Percentiles rank a stretch among this genome's conserved stretches.
phyloP scores from a whole-genome alignment of 2,888 invertebrate species.

The Drosophila mulleri region DNA sequence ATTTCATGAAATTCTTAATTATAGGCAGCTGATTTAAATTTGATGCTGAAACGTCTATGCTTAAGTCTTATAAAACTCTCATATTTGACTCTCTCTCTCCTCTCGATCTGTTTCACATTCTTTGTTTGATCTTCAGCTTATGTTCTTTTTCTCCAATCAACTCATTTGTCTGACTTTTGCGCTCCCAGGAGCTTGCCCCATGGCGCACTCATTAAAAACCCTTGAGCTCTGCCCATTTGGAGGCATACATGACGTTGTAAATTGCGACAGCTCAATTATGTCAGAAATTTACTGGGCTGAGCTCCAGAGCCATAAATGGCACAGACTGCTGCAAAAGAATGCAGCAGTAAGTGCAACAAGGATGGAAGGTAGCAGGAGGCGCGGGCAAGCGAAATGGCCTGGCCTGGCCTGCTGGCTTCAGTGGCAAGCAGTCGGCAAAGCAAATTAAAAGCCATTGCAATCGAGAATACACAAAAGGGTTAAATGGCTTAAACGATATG shows the following conservation, averaged over 20 bases:
- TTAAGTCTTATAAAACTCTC: too few species aligned
- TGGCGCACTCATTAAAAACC: constrained; percentile 41
- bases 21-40: too few species aligned
- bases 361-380: background rate
- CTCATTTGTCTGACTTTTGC: constrained; percentile 1
- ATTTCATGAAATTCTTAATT: too few species aligned
- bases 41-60: too few species aligned
- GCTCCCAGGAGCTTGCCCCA: background rate
- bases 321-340: background rate
- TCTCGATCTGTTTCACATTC: background rate
- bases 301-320: constrained; percentile 46
- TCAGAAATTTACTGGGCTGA: constrained; percentile 64
- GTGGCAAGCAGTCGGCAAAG: constrained; percentile 48
- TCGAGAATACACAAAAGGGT: constrained; percentile 72
- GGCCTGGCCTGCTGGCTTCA: constrained; percentile 38
- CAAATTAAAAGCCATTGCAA: constrained; percentile 66
- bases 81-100: too few species aligned
- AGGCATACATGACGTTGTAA: constrained; percentile 52
- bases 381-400: background rate
- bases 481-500: constrained; percentile 69
- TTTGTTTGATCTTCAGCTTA: background rate
- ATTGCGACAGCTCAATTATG: constrained; percentile 72
- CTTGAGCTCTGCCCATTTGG: constrained; percentile 10
- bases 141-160: background rate
- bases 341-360: background rate